These are phyloP conservation scores for Brachyptera putata DNA, from an alignment of 2,888 invertebrate species.

Conservation along the genomic window DNA sequence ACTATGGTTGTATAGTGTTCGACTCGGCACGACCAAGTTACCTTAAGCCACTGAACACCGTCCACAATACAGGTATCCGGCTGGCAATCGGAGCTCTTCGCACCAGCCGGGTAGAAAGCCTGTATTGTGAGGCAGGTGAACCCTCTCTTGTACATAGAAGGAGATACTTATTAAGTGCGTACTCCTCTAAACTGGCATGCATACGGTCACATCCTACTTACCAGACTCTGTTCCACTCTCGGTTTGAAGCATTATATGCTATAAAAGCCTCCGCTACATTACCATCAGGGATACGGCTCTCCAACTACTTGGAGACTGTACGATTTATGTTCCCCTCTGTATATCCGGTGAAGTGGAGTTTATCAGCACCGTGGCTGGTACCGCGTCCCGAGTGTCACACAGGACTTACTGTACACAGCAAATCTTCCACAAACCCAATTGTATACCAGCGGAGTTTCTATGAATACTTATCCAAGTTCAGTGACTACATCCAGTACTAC, in stretches of 20 bases:
- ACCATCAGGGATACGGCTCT: not conserved
- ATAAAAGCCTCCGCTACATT: not conserved
- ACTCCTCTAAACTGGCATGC: too few species aligned
- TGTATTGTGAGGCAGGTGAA: not conserved
- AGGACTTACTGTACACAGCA: too few species aligned
- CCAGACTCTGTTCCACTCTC: not conserved
- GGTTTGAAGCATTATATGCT: not conserved
- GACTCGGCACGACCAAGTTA: not conserved
- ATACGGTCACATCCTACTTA: not conserved
- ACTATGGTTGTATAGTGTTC: slow-evolving; percentile 9
- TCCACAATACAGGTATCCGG: not conserved
- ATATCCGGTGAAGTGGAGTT: not conserved
- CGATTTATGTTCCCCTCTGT: not conserved
- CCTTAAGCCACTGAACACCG: not conserved
- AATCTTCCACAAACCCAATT: too few species aligned
- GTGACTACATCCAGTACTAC: too few species aligned
- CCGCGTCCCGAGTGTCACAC: too few species aligned
- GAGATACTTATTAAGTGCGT: not conserved
- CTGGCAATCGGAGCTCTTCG: not conserved
- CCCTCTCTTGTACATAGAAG: not conserved
- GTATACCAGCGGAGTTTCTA: too few species aligned
- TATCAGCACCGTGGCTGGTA: too few species aligned
- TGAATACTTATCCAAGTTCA: too few species aligned
- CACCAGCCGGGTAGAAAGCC: slow-evolving; percentile 14
- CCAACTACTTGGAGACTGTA: not conserved